These are phyloP conservation scores for Cheilosia soror DNA, from an alignment of 2,888 invertebrate genomes.

Conservation along the genomic window DNA sequence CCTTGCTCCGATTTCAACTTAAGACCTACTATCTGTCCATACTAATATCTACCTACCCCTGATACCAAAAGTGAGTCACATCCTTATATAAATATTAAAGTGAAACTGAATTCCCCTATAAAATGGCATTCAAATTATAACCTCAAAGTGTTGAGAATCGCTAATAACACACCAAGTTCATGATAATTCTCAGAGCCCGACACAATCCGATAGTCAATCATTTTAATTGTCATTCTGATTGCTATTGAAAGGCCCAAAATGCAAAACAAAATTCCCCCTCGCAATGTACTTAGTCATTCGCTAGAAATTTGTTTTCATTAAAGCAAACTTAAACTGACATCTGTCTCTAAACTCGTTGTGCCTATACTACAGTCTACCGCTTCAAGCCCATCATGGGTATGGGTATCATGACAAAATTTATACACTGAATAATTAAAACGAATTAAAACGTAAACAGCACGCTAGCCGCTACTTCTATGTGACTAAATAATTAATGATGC, in stretches of 20 bases:
- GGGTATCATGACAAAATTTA: constrained; percentile 30
- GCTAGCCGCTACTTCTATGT: constrained; percentile 3
- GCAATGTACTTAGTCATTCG: constrained; percentile 16
- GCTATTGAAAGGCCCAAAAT: constrained; percentile 4
- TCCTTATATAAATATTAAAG: constrained; percentile 19
- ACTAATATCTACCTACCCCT: neutral
- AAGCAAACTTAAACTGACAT: constrained; percentile 13
- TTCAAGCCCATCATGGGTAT: constrained; percentile 24
- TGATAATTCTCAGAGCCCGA: constrained; percentile 16
- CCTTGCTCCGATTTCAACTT: neutral
- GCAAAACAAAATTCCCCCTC: neutral
- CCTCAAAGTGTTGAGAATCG: constrained; percentile 5
- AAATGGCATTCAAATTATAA: constrained; percentile 3
- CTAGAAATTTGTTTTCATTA: constrained; percentile 33
- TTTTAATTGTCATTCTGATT: neutral
- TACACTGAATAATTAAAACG: constrained; percentile 55
- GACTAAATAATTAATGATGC: constrained; percentile 46
- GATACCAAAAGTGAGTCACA: constrained; percentile 16
- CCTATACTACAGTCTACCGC: neutral
- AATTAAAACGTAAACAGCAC: constrained; percentile 41
- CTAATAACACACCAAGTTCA: constrained; percentile 15
- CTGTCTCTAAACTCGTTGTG: neutral
- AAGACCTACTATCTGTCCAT: too few relatives aligned
- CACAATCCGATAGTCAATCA: constrained; percentile 9
- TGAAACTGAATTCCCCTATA: neutral